A percentile compares a stretch with the other conserved stretches of the same genome.
phyloP scores from a whole-genome alignment of 2,113 vertebrate genomes.

The Girardinichthys multiradiatus region DNA sequence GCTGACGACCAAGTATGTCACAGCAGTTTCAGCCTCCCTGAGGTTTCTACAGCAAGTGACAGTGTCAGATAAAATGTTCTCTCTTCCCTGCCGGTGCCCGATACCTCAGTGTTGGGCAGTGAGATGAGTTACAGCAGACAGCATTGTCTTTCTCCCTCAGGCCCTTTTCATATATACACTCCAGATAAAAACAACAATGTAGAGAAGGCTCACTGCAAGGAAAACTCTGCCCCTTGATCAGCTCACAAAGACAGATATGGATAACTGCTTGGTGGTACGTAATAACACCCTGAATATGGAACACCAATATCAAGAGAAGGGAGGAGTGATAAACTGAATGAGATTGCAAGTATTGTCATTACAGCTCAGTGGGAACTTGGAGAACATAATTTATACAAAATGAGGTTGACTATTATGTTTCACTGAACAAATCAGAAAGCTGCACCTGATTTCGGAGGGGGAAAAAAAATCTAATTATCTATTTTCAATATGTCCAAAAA shows the following conservation, averaged over 20 bases:
- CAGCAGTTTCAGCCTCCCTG: slow-evolving; percentile 48
- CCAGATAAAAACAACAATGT: slow-evolving; percentile 77
- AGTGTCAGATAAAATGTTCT: slow-evolving; percentile 78
- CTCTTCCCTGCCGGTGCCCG: slow-evolving; percentile 51
- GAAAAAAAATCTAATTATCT: slow-evolving; percentile 22
- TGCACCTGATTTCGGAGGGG: slow-evolving; percentile 32
- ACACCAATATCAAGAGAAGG: slow-evolving; percentile 55
- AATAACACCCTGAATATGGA: slow-evolving; percentile 66
- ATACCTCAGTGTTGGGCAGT: slow-evolving; percentile 64
- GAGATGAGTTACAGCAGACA: slow-evolving; percentile 75
- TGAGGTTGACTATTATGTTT: slow-evolving; percentile 49
- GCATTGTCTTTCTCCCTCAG: slow-evolving; percentile 72
- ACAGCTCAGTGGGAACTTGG: slow-evolving; percentile 32
- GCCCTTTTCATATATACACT: slow-evolving; percentile 67
- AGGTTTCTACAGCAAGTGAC: slow-evolving; percentile 72
- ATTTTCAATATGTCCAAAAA: slow-evolving; percentile 16
- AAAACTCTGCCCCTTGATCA: slow-evolving; percentile 66
- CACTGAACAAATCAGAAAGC: slow-evolving; percentile 30
- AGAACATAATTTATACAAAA: slow-evolving; percentile 55
- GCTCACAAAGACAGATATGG: slow-evolving; percentile 66
- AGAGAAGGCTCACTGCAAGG: slow-evolving; percentile 45
- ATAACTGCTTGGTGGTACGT: slow-evolving; percentile 64
- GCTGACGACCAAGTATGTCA: slow-evolving; percentile 75
- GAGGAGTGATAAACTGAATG: slow-evolving; percentile 55
- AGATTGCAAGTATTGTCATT: slow-evolving; percentile 54